Evolutionary conservation across 2,797 vertebrate species (phyloP).

Genomic region (Karalla daura): DNA sequence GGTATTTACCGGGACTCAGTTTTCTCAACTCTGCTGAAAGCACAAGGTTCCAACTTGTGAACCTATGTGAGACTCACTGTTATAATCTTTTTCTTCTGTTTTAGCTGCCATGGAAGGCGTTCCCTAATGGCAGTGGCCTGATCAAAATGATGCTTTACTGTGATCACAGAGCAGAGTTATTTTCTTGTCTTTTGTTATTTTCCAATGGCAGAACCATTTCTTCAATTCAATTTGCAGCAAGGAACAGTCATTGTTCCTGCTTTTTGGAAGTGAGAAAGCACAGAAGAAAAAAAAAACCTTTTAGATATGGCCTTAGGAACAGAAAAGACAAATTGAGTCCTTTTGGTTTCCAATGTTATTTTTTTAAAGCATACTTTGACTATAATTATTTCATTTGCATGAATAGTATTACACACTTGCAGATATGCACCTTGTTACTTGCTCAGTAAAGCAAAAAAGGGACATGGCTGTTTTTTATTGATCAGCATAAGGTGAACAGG

Average conservation of each 20-base stretch:
- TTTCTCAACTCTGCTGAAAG: conserved; percentile 55
- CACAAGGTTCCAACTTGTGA: conserved; percentile 36
- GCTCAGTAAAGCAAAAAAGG: conserved; percentile 48
- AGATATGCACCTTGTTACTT: conserved; percentile 3
- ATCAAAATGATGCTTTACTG: conserved; percentile 28
- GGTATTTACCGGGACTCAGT: conserved; percentile 4
- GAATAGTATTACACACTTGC: neutral
- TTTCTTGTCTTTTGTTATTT: conserved; percentile 38
- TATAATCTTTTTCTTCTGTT: conserved; percentile 63
- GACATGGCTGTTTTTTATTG: conserved; percentile 69
- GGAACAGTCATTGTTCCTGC: conserved; percentile 47
- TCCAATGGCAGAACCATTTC: conserved; percentile 42
- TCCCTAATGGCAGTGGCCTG: conserved; percentile 55
- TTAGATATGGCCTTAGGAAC: no score
- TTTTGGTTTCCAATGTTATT: no score
- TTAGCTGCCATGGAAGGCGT: conserved; percentile 46
- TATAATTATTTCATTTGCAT: neutral
- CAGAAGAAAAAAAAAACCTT: no score
- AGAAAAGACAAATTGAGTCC: conserved; percentile 8
- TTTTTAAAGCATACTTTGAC: neutral
- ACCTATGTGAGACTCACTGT: conserved; percentile 47
- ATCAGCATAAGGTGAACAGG: conserved; percentile 80
- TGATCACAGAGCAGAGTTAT: conserved; percentile 29
- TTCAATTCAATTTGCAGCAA: conserved; percentile 64
- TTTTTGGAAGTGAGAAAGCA: conserved; percentile 43